phyloP scores from a whole-genome alignment of 2,797 vertebrate genomes.

The Crax fasciolata region DNA sequence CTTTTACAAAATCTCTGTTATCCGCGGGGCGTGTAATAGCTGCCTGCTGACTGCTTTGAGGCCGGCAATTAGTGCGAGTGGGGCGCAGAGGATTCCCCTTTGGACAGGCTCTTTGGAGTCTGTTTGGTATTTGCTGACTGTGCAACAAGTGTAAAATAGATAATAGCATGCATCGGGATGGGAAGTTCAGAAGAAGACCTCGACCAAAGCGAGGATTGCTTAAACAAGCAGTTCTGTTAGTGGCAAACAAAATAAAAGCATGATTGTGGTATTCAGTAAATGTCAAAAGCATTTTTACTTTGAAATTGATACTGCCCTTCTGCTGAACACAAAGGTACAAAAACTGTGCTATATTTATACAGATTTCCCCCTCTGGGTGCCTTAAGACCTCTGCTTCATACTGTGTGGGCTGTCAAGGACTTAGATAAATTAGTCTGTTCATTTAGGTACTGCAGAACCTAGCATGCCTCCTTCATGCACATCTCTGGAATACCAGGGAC shows the following conservation, averaged over 20 bases:
- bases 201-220: neutral
- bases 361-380: neutral
- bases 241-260: neutral
- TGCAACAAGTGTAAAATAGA: constrained; percentile 16
- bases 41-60: neutral
- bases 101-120: neutral
- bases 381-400: constrained; percentile 36
- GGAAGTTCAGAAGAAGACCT: neutral
- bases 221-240: neutral
- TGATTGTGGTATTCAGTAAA: neutral
- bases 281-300: neutral
- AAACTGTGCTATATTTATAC: neutral
- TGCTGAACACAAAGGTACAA: neutral
- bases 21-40: neutral
- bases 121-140: neutral
- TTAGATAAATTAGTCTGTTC: constrained; percentile 50
- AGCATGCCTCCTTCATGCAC: neutral
- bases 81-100: neutral
- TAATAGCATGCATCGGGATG: neutral
- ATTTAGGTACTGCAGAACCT: constrained; percentile 44
- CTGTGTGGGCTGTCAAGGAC: constrained; percentile 19
- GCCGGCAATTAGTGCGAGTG: neutral
- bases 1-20: neutral
- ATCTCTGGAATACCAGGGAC: neutral
- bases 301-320: neutral